Conservation (phyloP, 2,113 vertebrate genomes). For the Rissa tridactyla region DNA sequence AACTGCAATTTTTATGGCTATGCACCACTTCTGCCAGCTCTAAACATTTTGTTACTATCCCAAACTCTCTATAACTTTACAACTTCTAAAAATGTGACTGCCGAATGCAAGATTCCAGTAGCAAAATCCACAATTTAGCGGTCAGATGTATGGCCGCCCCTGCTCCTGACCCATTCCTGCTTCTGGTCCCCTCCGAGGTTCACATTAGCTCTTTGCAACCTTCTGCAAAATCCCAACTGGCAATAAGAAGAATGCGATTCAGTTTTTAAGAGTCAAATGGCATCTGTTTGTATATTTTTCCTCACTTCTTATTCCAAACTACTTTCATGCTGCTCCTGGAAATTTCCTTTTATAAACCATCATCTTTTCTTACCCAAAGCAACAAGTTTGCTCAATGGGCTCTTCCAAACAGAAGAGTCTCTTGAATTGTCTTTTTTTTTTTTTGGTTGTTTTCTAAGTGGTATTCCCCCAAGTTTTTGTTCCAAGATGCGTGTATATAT, state of each 20-base stretch:
- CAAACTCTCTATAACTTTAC: neutral
- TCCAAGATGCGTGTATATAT: neutral
- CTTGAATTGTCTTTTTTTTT: neutral
- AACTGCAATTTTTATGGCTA: neutral
- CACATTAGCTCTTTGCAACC: neutral
- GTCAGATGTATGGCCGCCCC: neutral
- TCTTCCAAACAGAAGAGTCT: no score
- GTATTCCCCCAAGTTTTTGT: neutral
- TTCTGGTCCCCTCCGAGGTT: neutral
- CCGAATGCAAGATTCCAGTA: accelerated
- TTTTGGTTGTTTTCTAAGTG: neutral
- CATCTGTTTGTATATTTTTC: neutral
- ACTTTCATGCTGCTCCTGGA: neutral
- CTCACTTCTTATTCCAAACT: neutral
- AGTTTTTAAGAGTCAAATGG: neutral
- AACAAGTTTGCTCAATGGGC: neutral
- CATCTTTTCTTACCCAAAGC: neutral
- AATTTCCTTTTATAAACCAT: neutral
- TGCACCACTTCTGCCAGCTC: no score
- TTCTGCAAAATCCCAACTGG: accelerated
- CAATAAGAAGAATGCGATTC: neutral
- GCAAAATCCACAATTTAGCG: no score
- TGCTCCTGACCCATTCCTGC: neutral
- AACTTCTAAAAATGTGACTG: neutral
- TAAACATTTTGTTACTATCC: neutral